Evolutionary conservation across 2,113 vertebrate species (phyloP), one percentile per base, ranked within the genome.

Genomic region (Erythrocercus mccallii): DNA sequence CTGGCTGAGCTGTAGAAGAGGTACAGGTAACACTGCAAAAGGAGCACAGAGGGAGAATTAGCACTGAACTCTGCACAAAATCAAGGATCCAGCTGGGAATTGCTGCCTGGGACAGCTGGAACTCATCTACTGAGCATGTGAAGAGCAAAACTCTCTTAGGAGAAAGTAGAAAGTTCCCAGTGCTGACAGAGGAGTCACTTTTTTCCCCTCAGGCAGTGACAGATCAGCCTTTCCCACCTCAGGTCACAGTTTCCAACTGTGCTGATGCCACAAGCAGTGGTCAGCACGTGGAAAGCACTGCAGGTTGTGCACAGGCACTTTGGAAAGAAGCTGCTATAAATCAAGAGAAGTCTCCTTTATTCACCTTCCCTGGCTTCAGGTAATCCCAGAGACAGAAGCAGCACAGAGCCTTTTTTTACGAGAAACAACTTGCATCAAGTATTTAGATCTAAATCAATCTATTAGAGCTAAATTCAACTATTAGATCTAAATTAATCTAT

Each of bases 21-120:
- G 97, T 99, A 99, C 91, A 99, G 92, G 81, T 99, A 98, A 96
- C 99, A 99, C 99, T 99, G 96, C 7, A 95, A 96, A 6, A 90
- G 80, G 61, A 97, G 5, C 68, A 77, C 24, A 88, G 54, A 77
- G 15, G 71, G 9, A 35, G 44, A 0, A 10, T 94, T 17, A 92
- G 71, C 14, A 22, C 28, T 30, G 40, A 68, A 6, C 27, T 14
- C 1, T 2, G 40, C 22, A 30, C 2, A 71, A 0, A 74, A 24
- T 6, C 38, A 15, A 24, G 16, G 11, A 62, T 45, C 22, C 30
- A 57, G 40, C 24, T 80, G 57, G 64, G 45, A 85, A 51, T 0
- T 25, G 38, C 35, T 68, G 61, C 68, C 35, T 65, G 68, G 57
- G 21, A 47, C 66, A 94, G 50, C 80, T 58, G 54, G 72, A 84